Conservation (phyloP, 1,140 invertebrate species). For the Drosophila teissieri region DNA sequence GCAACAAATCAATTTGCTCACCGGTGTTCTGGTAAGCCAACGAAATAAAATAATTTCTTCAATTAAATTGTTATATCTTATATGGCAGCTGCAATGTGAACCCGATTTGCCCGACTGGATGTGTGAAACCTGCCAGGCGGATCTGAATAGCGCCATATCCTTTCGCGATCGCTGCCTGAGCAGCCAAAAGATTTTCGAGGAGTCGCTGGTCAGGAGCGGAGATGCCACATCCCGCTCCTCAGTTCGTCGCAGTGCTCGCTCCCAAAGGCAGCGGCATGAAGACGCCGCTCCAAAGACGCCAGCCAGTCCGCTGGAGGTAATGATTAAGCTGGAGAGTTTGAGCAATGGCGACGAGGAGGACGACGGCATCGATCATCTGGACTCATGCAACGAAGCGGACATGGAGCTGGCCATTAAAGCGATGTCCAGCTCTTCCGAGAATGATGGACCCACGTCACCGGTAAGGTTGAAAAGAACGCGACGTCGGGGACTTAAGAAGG, state of each 20-base stretch:
- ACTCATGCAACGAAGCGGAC: conserved; percentile 30
- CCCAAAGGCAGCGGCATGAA: neutral
- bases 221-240: neutral
- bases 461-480: conserved; percentile 9
- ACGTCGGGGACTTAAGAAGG: conserved; percentile 12
- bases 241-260: conserved; percentile 43
- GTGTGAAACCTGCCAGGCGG: conserved; percentile 52
- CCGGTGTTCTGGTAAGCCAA: conserved; percentile 59
- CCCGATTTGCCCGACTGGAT: conserved; percentile 54
- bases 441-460: conserved; percentile 4
- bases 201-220: neutral
- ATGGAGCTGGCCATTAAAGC: conserved; percentile 24
- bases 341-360: conserved; percentile 22
- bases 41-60: neutral
- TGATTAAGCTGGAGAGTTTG: conserved; percentile 59
- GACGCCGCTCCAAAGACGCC: conserved; percentile 9
- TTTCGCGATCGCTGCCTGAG: conserved; percentile 62
- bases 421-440: conserved; percentile 7
- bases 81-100: conserved; percentile 30
- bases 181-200: conserved; percentile 56
- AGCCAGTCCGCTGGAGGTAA: conserved; percentile 40
- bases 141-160: conserved; percentile 54
- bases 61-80: neutral
- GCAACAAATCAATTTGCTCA: conserved; percentile 55
- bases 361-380: conserved; percentile 59